Evolutionary conservation across 2,888 invertebrate species (phyloP).

Genomic region (Ochropacha duplaris): DNA sequence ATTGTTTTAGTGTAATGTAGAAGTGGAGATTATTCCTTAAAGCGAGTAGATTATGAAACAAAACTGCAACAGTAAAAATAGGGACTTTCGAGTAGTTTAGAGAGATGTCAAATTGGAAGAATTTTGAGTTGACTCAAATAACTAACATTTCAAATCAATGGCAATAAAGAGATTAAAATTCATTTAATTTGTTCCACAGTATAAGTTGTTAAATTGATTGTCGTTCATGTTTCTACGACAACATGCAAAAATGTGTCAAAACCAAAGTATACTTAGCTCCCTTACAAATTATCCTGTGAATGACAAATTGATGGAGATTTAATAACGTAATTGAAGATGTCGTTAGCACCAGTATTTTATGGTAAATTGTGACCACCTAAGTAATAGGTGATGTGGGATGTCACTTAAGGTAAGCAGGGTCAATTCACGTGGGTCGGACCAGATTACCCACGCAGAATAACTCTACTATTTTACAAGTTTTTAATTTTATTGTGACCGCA

Average conservation of each 20-base stretch:
- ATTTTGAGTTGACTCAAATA: no score
- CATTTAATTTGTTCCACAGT: no score
- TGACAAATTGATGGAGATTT: not conserved
- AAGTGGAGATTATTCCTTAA: not conserved
- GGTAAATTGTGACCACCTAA: not conserved
- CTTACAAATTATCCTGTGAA: not conserved
- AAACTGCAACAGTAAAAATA: not conserved
- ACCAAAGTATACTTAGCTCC: no score
- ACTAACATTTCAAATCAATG: not conserved
- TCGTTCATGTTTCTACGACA: no score
- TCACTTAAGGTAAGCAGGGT: constrained; percentile 5
- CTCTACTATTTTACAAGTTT: not conserved
- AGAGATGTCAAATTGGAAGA: no score
- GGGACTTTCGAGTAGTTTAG: not conserved
- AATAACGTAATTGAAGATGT: not conserved
- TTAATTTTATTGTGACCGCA: not conserved
- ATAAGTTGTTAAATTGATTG: no score
- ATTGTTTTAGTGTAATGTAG: not conserved
- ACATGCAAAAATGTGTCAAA: no score
- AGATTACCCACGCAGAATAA: not conserved
- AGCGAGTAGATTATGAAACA: not conserved
- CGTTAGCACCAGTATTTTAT: not conserved
- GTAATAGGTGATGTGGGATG: constrained; percentile 2
- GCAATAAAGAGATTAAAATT: no score
- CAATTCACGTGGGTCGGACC: not conserved